A percentile compares a stretch with the other conserved stretches of the same genome.
Evolutionary conservation across 1,140 invertebrate species (phyloP).

Genomic region (Heterodera carotae): DNA sequence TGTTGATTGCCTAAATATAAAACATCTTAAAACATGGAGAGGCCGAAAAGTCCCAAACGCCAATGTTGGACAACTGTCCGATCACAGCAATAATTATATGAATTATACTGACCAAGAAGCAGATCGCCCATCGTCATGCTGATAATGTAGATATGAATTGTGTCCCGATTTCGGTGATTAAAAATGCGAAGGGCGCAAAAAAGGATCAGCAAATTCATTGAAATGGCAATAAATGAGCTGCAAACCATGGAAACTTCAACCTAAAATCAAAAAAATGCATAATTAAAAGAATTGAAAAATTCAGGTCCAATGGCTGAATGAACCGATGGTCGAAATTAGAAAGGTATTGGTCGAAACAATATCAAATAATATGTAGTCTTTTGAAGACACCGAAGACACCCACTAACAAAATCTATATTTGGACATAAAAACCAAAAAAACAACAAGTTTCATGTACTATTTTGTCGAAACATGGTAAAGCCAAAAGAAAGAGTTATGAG

Average conservation of each 20-base stretch:
- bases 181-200: not conserved
- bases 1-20: too few species aligned
- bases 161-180: slow-evolving; percentile 14
- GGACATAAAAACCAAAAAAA: too few species aligned
- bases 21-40: not conserved
- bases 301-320: too few species aligned
- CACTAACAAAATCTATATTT: too few species aligned
- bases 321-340: too few species aligned
- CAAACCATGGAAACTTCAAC: not conserved
- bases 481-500: too few species aligned
- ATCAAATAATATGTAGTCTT: too few species aligned
- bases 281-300: not conserved
- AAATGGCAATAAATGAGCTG: not conserved
- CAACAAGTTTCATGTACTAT: too few species aligned
- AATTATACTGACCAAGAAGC: slow-evolving; percentile 6
- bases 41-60: not conserved
- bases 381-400: too few species aligned
- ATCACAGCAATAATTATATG: not conserved
- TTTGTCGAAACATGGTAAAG: too few species aligned
- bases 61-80: not conserved
- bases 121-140: slow-evolving; percentile 30
- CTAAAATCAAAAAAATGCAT: not conserved
- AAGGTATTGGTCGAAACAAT: too few species aligned
- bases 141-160: slow-evolving; percentile 29
- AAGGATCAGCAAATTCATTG: slow-evolving; percentile 2